A percentile compares a stretch with the other conserved stretches of the same genome.
Conservation (phyloP, 1,140 invertebrate genomes). For the Paraescarpia echinospica region DNA sequence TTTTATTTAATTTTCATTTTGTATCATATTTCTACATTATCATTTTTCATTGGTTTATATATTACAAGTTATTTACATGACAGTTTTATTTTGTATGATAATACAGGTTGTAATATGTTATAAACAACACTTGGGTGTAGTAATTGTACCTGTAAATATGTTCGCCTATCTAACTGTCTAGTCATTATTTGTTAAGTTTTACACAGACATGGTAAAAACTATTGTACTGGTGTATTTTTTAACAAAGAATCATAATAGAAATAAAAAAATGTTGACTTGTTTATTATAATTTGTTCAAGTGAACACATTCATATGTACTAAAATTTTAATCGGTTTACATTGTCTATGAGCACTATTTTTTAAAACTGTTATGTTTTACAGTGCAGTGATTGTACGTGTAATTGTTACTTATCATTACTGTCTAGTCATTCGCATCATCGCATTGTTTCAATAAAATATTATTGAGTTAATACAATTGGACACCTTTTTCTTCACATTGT, state of each 20-base stretch:
- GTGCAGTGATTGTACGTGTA: neutral
- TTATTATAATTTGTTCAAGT: neutral
- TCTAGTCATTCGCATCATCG: neutral
- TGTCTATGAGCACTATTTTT: neutral
- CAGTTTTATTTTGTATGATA: too few relatives aligned
- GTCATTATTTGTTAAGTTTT: neutral
- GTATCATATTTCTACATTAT: neutral
- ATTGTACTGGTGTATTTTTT: neutral
- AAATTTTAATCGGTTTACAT: neutral
- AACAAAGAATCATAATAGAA: neutral
- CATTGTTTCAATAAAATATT: neutral
- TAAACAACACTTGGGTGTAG: neutral
- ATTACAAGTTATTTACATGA: neutral
- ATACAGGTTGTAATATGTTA: neutral
- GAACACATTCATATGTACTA: too few relatives aligned
- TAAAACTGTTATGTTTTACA: neutral
- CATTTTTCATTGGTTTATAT: neutral
- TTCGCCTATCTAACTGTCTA: neutral
- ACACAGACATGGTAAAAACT: neutral
- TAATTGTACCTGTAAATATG: too few relatives aligned
- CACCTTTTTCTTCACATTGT: neutral
- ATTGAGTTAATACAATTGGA: neutral
- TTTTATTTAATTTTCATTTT: neutral
- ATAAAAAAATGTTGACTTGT: neutral
- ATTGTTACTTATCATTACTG: neutral